Conservation (phyloP, 2,888 invertebrate species). For the Sphaerophoria taeniata region DNA sequence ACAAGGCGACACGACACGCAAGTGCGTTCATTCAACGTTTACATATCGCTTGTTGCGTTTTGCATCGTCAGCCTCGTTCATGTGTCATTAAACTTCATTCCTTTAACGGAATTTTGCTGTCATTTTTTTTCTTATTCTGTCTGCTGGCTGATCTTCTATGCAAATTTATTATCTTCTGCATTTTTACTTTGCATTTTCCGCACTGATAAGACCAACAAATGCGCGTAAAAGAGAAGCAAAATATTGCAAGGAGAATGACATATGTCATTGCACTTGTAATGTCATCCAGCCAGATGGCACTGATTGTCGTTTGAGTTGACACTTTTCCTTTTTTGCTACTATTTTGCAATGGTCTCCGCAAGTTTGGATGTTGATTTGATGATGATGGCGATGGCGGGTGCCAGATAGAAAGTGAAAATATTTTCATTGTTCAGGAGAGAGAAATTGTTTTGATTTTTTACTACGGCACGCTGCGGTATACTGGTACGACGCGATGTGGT, state of each 20-base stretch:
- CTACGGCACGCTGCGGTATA: neutral
- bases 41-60: conserved; percentile 8
- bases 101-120: conserved; percentile 23
- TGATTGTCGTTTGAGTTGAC: conserved; percentile 46
- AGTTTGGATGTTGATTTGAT: conserved; percentile 20
- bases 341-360: conserved; percentile 50
- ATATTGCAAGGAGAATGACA: conserved; percentile 33
- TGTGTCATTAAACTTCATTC: conserved; percentile 57
- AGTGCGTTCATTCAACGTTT: conserved; percentile 42
- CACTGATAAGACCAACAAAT: conserved; percentile 42
- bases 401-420: conserved; percentile 74
- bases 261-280: conserved; percentile 67
- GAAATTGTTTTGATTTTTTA: conserved; percentile 55
- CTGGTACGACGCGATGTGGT: conserved; percentile 2
- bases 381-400: conserved; percentile 67
- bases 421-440: conserved; percentile 67
- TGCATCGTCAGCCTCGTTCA: conserved; percentile 23
- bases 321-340: conserved; percentile 51
- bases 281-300: conserved; percentile 64
- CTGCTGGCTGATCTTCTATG: conserved; percentile 40
- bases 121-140: conserved; percentile 30
- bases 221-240: neutral
- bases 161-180: conserved; percentile 42
- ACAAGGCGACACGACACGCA: neutral
- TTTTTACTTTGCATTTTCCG: conserved; percentile 28